Evolutionary conservation across 2,113 vertebrate species (phyloP), one percentile per base, ranked within the genome.

Genomic region (Hepsetus odoe): DNA sequence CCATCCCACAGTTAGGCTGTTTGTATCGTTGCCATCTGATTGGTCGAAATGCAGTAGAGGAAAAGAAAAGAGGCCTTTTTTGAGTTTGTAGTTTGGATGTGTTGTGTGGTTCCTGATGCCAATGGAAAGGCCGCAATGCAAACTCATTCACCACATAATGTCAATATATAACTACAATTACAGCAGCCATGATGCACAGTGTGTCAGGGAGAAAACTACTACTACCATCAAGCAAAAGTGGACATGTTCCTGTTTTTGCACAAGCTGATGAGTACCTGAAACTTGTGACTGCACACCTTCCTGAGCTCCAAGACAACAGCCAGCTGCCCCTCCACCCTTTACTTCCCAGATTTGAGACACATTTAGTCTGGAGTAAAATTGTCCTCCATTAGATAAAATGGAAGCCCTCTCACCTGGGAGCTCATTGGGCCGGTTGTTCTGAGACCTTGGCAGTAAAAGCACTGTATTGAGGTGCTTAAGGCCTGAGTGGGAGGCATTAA

Each of bases 381-480:
- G 61, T 65, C 61, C 61, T 65, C 61, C 61, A 65, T 65, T 65
- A 65, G 32, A 65, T 65, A 65, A 65, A 65, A 38, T 65, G 61
- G 33, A 65, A 65, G 61, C 32, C 61, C 32, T 22, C 33, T 35
- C 32, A 65, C 61, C 33, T 35, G 11, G 33, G 32, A 64, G 61
- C 61, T 64, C 32, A 32, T 20, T 32, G 61, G 18, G 61, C 32
- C 12, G 9, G 32, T 38, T 65, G 32, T 22, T 65, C 20, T 65
- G 32, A n/a, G 32, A 65, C 16, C 35, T 20, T 20, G 0, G 61
- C 32, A 65, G 32, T 38, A 35, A 62, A n/a, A 62, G 28, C 59
- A 18, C 59, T 33, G 59, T 20, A 33, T 22, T 33, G 32, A 38
- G 18, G 6, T 65, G 61, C 61, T 55, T 55, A 55, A 55, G 51